These are phyloP conservation scores for Radopholus similis DNA, from an alignment of 1,140 invertebrate genomes.

Conservation along the genomic window DNA sequence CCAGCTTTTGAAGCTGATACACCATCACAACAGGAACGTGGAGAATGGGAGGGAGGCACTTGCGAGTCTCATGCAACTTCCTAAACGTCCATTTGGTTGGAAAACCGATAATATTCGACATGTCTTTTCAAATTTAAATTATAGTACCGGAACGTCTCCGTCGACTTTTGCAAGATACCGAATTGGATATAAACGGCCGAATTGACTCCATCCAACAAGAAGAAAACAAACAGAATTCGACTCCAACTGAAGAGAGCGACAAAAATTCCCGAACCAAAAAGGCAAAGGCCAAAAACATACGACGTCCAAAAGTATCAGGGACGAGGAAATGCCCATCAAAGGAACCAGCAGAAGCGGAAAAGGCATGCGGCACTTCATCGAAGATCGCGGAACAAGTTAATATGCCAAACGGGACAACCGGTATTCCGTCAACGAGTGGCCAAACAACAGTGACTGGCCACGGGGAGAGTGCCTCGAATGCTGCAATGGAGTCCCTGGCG, in stretches of 20 bases:
- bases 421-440: not conserved
- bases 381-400: too few species aligned
- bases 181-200: not conserved
- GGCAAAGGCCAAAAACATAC: not conserved
- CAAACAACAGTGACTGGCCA: not conserved
- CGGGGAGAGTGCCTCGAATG: not conserved
- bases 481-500: conserved; percentile 1
- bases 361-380: too few species aligned
- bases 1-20: too few species aligned
- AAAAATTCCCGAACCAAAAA: too few species aligned
- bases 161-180: not conserved
- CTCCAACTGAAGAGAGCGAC: not conserved
- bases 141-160: conserved; percentile 10
- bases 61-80: conserved; percentile 27
- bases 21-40: conserved; percentile 7
- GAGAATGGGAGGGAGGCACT: conserved; percentile 14
- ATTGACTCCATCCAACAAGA: not conserved
- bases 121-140: not conserved
- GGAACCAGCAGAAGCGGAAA: not conserved
- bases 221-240: conserved; percentile 9
- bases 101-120: not conserved
- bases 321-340: not conserved
- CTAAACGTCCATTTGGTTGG: conserved; percentile 32
- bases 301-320: not conserved
- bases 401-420: too few species aligned